Base-by-base conservation (phyloP, 2,113 vertebrate species). In the Melanostigma gelatinosum region DNA sequence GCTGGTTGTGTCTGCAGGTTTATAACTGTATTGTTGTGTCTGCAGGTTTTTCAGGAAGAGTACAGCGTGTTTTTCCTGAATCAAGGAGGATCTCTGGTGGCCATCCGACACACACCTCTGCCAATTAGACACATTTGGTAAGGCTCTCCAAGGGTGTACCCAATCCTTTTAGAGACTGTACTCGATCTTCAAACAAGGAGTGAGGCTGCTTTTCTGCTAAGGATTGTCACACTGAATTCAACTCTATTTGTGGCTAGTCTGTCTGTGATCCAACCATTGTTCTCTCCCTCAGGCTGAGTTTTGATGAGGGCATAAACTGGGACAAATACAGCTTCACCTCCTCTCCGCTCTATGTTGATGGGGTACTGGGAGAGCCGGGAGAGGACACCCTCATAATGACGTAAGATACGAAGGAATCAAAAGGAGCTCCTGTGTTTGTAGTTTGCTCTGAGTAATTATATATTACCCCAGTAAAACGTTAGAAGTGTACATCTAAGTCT, bases 381-480 rank as follows among this genome's bases (percentile, higher is more conserved):
- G 97, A 98, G 83, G 97, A 97, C 93, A 97, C 96, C 48, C 95
- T 98, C 20, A 97, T 98, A 79, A 98, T 98, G 97, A 98, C 97
- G 97, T 98, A 94, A 97, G 97, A 86, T 60, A 52, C 68, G 52
- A 72, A 77, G 61, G 40, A 76, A 73, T n/a, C 63, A 52, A 52
- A 57, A 76, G 73, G n/a, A 64, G 34, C 32, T 69, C 10, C 57
- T 42, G 20, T 50, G 70, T 76, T 55, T 84, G 10, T 34, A 60
- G 16, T 69, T 74, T 78, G 9, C 61, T 32, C 55, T 73, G 46
- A 62, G 29, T 85, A 75, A 88, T 87, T 83, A 72, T 42, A 66
- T 42, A 55, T 76, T 62, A 50, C 15, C 0, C 72, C 12, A 24
- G 86, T 73, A 48, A 71, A 75, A 64, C 66, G 42, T 89, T 70